Conservation (phyloP, 2,113 vertebrate genomes). For the Prochilodus magdalenae region DNA sequence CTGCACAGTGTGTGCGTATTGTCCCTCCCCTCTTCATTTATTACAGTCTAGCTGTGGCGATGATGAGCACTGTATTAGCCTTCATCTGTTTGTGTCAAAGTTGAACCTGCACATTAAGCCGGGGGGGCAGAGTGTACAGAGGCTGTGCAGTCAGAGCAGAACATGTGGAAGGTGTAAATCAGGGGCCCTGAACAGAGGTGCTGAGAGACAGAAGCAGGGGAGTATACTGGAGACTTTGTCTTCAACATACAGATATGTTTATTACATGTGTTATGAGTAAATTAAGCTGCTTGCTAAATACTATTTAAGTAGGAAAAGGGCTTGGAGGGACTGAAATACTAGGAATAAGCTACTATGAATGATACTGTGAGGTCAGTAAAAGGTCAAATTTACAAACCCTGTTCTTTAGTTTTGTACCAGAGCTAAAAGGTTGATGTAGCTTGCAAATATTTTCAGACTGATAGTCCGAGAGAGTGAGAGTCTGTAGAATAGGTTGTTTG, state of each 20-base stretch:
- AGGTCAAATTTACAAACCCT: no score
- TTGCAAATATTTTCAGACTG: no score
- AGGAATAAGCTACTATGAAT: neutral
- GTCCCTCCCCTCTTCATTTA: neutral
- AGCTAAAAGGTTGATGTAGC: no score
- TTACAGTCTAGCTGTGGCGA: neutral
- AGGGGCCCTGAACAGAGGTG: constrained; percentile 24
- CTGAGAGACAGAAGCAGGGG: constrained; percentile 15
- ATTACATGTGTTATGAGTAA: neutral
- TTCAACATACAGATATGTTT: neutral
- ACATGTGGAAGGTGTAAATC: constrained; percentile 58
- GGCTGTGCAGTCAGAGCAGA: constrained; percentile 19
- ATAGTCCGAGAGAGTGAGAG: no score
- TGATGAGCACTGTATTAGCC: neutral
- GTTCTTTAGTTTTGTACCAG: no score
- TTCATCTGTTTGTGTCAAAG: constrained; percentile 19
- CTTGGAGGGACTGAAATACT: neutral
- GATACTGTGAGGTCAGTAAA: no score
- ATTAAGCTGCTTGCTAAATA: neutral
- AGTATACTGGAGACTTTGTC: neutral
- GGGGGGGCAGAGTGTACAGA: constrained; percentile 22
- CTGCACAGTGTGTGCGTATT: neutral
- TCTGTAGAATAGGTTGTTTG: no score
- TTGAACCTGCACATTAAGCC: constrained; percentile 7
- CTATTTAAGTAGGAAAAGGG: neutral